Percentiles rank a stretch among this genome's conserved stretches.
Evolutionary conservation across 1,140 invertebrate genomes (phyloP).

Genomic region (Macrostomum lignano): DNA sequence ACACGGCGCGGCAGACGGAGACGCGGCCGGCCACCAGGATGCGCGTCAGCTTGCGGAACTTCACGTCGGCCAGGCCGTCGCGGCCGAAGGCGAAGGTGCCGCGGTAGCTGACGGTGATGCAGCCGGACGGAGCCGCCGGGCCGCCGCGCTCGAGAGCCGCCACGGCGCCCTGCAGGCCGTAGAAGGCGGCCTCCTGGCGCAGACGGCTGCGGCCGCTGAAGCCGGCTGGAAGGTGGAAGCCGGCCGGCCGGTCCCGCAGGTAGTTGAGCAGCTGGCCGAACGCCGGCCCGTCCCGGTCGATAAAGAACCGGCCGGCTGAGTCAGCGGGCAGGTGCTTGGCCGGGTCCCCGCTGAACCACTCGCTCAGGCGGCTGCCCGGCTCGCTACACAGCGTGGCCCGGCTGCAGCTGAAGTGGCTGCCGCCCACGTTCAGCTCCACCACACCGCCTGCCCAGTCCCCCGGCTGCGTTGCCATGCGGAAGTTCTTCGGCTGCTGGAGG

Average conservation of each 20-base stretch:
- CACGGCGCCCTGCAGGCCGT: slow-evolving; percentile 33
- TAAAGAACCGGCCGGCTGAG: slow-evolving; percentile 40
- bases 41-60: slow-evolving; percentile 58
- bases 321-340: slow-evolving; percentile 1
- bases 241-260: slow-evolving; percentile 31
- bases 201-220: slow-evolving; percentile 75
- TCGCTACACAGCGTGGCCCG: slow-evolving; percentile 18
- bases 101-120: slow-evolving; percentile 69
- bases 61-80: slow-evolving; percentile 69
- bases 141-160: not conserved
- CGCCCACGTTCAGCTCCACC: slow-evolving; percentile 27
- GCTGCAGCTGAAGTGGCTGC: slow-evolving; percentile 22
- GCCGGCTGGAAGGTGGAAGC: slow-evolving; percentile 60
- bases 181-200: slow-evolving; percentile 58
- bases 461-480: not conserved
- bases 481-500: too few species aligned
- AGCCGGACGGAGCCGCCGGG: slow-evolving; percentile 29
- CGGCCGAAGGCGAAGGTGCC: slow-evolving; percentile 81
- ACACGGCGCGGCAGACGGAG: slow-evolving; percentile 8
- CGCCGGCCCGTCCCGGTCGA: slow-evolving; percentile 70
- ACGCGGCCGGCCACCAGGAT: slow-evolving; percentile 76
- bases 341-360: too few species aligned
- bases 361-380: too few species aligned
- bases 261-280: slow-evolving; percentile 65
- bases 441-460: slow-evolving; percentile 6